Evolutionary conservation across 2,113 vertebrate genomes (phyloP).

Genomic region (Bubo bubo): DNA sequence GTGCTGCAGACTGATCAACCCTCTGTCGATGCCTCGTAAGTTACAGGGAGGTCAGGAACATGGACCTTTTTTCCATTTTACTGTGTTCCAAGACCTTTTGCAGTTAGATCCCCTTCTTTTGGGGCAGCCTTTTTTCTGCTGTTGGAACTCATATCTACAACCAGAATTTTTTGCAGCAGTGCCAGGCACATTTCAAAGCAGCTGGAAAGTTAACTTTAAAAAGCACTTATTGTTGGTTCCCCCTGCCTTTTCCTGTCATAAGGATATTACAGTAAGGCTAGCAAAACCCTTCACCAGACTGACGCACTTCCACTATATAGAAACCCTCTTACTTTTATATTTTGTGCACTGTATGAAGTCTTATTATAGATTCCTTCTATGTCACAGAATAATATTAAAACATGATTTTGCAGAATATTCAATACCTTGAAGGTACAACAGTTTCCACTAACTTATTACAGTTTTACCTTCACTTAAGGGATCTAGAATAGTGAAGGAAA

Average conservation of each 20-base stretch:
- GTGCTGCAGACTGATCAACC: background rate
- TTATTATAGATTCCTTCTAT: background rate
- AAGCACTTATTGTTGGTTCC: background rate
- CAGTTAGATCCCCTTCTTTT: background rate
- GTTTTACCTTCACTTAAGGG: background rate
- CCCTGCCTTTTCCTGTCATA: background rate
- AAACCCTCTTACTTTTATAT: background rate
- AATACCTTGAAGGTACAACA: background rate
- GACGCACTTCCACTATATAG: fast-evolving
- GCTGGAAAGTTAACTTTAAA: background rate
- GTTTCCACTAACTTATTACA: background rate
- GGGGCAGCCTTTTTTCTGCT: background rate
- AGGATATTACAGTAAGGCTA: background rate
- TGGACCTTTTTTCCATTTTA: background rate
- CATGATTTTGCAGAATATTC: background rate
- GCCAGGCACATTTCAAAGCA: background rate
- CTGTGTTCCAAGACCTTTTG: background rate
- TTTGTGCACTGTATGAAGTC: background rate
- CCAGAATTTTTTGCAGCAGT: background rate
- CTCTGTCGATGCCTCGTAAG: fast-evolving
- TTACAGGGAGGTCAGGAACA: background rate
- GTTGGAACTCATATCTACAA: background rate
- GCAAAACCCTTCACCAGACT: background rate
- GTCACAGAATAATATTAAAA: background rate
- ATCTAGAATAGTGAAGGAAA: background rate